phyloP scores from a whole-genome alignment of 2,797 vertebrate genomes.

The Sus cebifrons region DNA sequence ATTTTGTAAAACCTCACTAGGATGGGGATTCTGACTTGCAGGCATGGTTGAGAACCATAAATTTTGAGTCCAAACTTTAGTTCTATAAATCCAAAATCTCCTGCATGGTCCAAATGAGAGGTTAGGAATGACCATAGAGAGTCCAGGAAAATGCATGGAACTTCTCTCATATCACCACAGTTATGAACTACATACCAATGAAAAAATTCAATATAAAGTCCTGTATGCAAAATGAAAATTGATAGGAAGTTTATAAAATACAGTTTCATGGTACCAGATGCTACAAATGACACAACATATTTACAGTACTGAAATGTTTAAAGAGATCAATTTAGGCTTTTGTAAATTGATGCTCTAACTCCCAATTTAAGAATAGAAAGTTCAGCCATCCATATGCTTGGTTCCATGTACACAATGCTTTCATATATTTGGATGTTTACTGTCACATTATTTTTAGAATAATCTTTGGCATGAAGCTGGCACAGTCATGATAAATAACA shows the following conservation, averaged over 20 bases:
- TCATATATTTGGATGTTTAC: slow-evolving; percentile 26
- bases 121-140: background rate
- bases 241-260: slow-evolving; percentile 34
- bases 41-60: background rate
- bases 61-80: slow-evolving; percentile 5
- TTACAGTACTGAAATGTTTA: slow-evolving; percentile 8
- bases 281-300: background rate
- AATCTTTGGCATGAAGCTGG: slow-evolving; percentile 43
- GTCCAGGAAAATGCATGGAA: slow-evolving; percentile 11
- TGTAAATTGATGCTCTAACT: slow-evolving; percentile 20
- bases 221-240: slow-evolving; percentile 3
- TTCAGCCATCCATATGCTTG: background rate
- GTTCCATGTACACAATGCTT: background rate
- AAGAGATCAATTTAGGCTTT: slow-evolving; percentile 1
- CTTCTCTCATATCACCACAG: background rate
- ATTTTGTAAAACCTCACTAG: background rate
- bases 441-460: slow-evolving; percentile 25
- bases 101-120: background rate
- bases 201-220: slow-evolving; percentile 22
- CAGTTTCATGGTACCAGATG: background rate
- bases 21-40: slow-evolving; percentile 22
- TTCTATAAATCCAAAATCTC: slow-evolving; percentile 24
- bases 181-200: background rate
- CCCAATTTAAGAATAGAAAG: slow-evolving; percentile 39
- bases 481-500: background rate